Evolutionary conservation across 2,113 vertebrate species (phyloP).

Genomic region (Lonchura striata): DNA sequence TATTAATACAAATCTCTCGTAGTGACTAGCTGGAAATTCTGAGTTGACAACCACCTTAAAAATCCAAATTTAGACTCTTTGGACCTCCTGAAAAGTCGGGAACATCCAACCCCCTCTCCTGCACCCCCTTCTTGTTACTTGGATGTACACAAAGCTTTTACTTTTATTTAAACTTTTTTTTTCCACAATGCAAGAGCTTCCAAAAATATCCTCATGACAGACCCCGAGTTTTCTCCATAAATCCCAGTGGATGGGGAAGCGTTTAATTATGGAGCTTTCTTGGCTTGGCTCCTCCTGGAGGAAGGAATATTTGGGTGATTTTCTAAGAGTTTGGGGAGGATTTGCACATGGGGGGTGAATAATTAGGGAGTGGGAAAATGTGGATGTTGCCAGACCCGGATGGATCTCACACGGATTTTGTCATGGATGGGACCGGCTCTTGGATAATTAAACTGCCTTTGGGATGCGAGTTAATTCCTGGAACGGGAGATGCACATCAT

Average conservation of each 20-base stretch:
- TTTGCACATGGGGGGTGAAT: background rate
- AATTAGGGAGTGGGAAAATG: background rate
- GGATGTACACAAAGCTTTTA: background rate
- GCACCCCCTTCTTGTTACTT: background rate
- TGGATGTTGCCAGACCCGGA: background rate
- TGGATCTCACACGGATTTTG: background rate
- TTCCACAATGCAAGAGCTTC: background rate
- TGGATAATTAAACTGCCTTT: background rate
- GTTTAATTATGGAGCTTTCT: background rate
- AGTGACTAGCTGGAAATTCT: fast-evolving
- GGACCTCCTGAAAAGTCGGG: background rate
- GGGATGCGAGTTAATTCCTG: background rate
- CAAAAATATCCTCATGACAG: fast-evolving
- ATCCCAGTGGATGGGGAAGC: background rate
- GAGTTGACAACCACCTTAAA: background rate
- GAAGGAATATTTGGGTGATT: background rate
- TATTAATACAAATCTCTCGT: background rate
- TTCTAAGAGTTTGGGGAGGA: background rate
- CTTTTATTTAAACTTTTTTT: background rate
- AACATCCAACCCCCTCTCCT: background rate
- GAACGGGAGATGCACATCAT: background rate
- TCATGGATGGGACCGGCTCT: background rate
- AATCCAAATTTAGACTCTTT: background rate
- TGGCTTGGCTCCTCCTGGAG: background rate
- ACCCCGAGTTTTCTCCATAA: background rate